Base-by-base conservation (phyloP, 2,113 vertebrate species). In the Scolopax mira region DNA sequence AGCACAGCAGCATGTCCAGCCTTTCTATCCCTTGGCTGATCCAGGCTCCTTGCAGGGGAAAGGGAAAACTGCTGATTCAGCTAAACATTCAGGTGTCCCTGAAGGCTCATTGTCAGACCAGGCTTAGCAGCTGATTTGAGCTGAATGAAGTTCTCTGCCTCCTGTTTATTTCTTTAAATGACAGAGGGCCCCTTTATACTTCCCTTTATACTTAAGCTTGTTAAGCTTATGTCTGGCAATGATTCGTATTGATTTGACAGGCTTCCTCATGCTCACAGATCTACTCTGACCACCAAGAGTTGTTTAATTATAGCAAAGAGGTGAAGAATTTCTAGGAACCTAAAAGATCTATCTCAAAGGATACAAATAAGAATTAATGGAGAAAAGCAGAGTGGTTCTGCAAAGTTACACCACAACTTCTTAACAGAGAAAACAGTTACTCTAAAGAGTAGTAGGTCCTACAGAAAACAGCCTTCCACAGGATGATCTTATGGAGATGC, bases 131-230 rank as follows among this genome's bases (percentile, higher is more conserved):
- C 91, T 88, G 82, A 83, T 67, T 33, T 33, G 51, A 93, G 71
- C 74, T 70, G 78, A 89, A 80, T 79, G 78, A 85, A 80, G 71
- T 93, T 93, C 81, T 88, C 90, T 92, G 88, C 51, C 92, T 84
- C 69, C 77, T 74, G 72, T 91, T 96, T 90, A 78, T 87, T 93
- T 87, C 89, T 64, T 41, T 70, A 80, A 78, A 69, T 83, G 85
- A 78, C 67, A 88, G 67, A 84, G 44, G 42, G 60, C 55, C 44
- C 80, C 66, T 69, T 65, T 54, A 61, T 89, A 91, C 71, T 85
- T 95, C 75, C 91, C 2, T n/a, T n/a, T n/a, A n/a, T n/a, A n/a
- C n/a, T n/a, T n/a, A n/a, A 84, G 85, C 91, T 93, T 89, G 88
- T 89, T 95, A 93, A 73, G 84, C 88, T 78, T 37, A 41, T 60